These are phyloP conservation scores for Chironomus tepperi DNA, from an alignment of 1,140 invertebrate genomes.

Conservation along the genomic window DNA sequence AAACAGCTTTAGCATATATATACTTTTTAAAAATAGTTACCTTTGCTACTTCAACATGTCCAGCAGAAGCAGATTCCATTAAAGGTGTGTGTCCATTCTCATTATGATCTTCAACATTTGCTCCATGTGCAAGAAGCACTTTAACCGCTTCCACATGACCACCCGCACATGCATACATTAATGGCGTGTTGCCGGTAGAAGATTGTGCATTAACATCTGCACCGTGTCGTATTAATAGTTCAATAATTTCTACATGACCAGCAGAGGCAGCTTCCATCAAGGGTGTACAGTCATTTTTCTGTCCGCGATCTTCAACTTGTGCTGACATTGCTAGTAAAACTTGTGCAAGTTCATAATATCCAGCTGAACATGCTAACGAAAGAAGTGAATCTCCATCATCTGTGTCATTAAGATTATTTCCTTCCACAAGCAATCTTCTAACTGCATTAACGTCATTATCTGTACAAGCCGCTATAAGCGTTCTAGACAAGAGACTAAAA, in stretches of 20 bases:
- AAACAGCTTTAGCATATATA: no score
- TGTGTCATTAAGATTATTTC: constrained; percentile 57
- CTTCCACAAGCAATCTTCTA: constrained; percentile 80
- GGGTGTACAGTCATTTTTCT: constrained; percentile 89
- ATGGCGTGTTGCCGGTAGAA: constrained; percentile 88
- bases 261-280: constrained; percentile 94
- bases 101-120: constrained; percentile 97
- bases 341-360: constrained; percentile 88
- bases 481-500: constrained; percentile 37
- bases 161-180: constrained; percentile 97
- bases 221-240: constrained; percentile 79
- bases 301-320: constrained; percentile 90
- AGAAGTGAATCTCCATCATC: constrained; percentile 88
- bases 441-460: constrained; percentile 89
- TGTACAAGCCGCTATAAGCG: constrained; percentile 58
- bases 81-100: constrained; percentile 98
- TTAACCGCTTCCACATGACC: constrained; percentile 89
- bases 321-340: constrained; percentile 93
- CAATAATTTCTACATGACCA: constrained; percentile 90
- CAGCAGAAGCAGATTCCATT: constrained; percentile 97
- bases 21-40: constrained; percentile 37
- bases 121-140: constrained; percentile 79
- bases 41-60: constrained; percentile 89
- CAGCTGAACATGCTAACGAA: constrained; percentile 85
- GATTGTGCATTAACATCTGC: constrained; percentile 96